phyloP scores from a whole-genome alignment of 2,888 invertebrate genomes.

The Sarcophaga carnaria region DNA sequence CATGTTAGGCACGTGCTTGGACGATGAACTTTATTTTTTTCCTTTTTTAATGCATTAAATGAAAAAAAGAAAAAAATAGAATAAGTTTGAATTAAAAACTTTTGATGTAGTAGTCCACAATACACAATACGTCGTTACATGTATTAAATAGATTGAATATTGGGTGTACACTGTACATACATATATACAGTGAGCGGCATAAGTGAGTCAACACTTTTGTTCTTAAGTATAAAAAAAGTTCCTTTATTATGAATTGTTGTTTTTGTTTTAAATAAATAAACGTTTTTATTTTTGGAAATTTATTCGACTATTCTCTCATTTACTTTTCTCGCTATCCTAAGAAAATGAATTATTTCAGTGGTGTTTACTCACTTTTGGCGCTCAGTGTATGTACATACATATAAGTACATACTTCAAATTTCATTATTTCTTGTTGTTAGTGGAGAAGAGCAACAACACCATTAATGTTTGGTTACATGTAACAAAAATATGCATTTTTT shows the following conservation, averaged over 20 bases:
- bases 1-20: constrained; percentile 80
- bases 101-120: constrained; percentile 64
- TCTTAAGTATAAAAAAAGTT: too few species aligned
- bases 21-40: constrained; percentile 51
- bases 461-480: constrained; percentile 15
- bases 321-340: too few species aligned
- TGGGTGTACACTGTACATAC: neutral
- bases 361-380: too few species aligned
- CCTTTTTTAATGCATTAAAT: constrained; percentile 56
- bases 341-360: too few species aligned
- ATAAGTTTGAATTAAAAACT: constrained; percentile 61
- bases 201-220: too few species aligned
- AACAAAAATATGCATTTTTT: constrained; percentile 57
- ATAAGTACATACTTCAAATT: neutral
- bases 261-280: too few species aligned
- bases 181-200: constrained; percentile 13
- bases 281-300: too few species aligned
- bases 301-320: too few species aligned
- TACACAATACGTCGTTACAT: constrained; percentile 21
- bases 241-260: too few species aligned
- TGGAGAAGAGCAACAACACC: too few species aligned
- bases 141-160: constrained; percentile 12
- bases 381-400: constrained; percentile 38
- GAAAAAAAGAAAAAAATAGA: constrained; percentile 20
- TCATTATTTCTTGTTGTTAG: constrained; percentile 33